Percentiles rank a stretch among this genome's conserved stretches.
Evolutionary conservation across 2,888 invertebrate species (phyloP).

Genomic region (Epinotia brunnichana): DNA sequence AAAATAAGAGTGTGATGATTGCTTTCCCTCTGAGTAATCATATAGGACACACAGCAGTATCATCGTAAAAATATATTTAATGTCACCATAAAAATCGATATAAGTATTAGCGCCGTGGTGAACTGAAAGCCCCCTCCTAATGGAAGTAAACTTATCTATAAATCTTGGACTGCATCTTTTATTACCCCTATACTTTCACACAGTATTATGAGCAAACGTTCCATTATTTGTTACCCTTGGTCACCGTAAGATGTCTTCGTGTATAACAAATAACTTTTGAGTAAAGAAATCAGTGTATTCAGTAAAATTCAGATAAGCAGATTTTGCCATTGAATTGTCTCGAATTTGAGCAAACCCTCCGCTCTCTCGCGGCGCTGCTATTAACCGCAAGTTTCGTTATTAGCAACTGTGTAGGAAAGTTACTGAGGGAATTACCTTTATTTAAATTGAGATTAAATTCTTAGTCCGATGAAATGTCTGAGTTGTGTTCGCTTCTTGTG

Average conservation of each 20-base stretch:
- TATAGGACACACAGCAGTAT: slow-evolving; percentile 75
- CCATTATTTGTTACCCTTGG: background rate
- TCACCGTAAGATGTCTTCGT: background rate
- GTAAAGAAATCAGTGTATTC: background rate
- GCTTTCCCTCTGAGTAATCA: slow-evolving; percentile 69
- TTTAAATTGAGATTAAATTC: slow-evolving; percentile 81
- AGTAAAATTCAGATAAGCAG: slow-evolving; percentile 67
- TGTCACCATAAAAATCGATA: slow-evolving; percentile 80
- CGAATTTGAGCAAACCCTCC: slow-evolving; percentile 63
- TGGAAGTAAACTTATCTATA: slow-evolving; percentile 67
- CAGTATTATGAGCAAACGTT: slow-evolving; percentile 33
- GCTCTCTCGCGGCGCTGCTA: slow-evolving; percentile 47
- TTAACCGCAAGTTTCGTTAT: slow-evolving; percentile 76
- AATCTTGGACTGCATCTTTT: slow-evolving; percentile 73
- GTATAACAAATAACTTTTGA: background rate
- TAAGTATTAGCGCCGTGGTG: slow-evolving; percentile 67
- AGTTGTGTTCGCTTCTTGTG: slow-evolving; percentile 33
- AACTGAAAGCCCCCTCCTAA: slow-evolving; percentile 70
- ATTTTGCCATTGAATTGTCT: slow-evolving; percentile 80
- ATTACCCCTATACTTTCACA: slow-evolving; percentile 70
- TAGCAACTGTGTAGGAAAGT: slow-evolving; percentile 79
- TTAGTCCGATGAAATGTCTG: slow-evolving; percentile 69
- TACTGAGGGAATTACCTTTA: slow-evolving; percentile 78
- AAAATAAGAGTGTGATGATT: slow-evolving; percentile 63
- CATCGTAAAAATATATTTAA: slow-evolving; percentile 83